Base-by-base conservation (phyloP, 2,888 invertebrate species). In the Hemistola chrysoprasaria region DNA sequence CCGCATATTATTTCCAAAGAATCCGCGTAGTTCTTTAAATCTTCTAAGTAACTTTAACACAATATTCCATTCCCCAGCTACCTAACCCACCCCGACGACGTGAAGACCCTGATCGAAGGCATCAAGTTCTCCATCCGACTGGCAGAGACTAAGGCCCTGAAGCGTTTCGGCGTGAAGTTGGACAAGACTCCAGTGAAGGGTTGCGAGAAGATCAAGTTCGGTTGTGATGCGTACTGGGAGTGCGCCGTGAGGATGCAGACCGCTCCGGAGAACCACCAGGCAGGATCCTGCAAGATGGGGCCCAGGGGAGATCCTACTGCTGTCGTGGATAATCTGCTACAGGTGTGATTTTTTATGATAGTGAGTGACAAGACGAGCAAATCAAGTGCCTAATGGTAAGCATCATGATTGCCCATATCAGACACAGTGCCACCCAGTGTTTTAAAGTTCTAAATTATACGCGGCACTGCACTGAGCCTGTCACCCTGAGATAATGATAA, bases 201-300 rank as follows among this genome's bases (percentile, higher is more conserved):
- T 1, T 97, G 96, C 71, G 94, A 95, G 71, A 90, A 91, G 50
- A 75, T 93, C 26, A 90, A 92, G 55, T 96, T 95, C 61, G 95
- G 94, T 0, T 88, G 89, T 47, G 93, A 95, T 60, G 92, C 92
- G 8, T 96, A 95, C 75, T 95, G 95, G 95, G 92, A 92, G 62
- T 96, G 96, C 67, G 94, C 94, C 0, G 90, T 95, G 10, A 86
- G 92, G 40, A 93, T 93, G 74, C 91, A 93, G 47, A 95, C 95
- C 0, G 95, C 93, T 0, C 94, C 95, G 0, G 95, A 95, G 82
- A 95, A 95, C 71, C 95, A 95, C 71, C 95, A 95, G 78, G 93
- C 92, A 0, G 95, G 95, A 1, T 93, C 95, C 8, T 95, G 95
- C 71, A 94, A 92, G 87, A 96, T 96, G 95, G 95, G 95, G 0